phyloP scores from a whole-genome alignment of 2,113 vertebrate genomes.

The Hippocampus zosterae region DNA sequence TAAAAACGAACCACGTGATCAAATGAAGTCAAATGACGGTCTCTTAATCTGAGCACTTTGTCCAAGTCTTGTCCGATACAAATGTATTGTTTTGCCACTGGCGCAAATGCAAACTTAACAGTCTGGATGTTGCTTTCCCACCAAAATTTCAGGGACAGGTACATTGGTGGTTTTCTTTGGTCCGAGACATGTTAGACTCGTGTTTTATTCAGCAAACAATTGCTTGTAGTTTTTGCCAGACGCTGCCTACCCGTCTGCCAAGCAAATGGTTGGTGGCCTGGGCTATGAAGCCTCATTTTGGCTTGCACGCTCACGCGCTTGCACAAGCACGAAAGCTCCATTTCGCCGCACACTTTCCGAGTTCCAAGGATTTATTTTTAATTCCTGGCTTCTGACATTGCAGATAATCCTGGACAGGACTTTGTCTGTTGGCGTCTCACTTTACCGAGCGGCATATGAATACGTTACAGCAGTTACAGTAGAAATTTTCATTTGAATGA shows the following conservation, averaged over 20 bases:
- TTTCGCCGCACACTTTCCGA: background rate
- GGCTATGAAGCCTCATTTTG: background rate
- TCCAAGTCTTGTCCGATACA: background rate
- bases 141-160: background rate
- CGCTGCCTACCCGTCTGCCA: background rate
- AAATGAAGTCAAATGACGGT: background rate
- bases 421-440: constrained; percentile 4
- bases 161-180: background rate
- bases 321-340: background rate
- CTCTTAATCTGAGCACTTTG: too few relatives aligned
- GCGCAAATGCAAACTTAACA: background rate
- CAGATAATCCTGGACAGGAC: background rate
- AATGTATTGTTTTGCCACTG: background rate
- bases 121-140: background rate
- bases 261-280: background rate
- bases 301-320: background rate
- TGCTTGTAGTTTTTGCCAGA: background rate
- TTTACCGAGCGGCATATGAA: background rate
- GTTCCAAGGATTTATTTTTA: constrained; percentile 5
- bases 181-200: background rate
- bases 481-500: background rate
- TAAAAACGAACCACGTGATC: too few relatives aligned
- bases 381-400: background rate
- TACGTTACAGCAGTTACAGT: background rate
- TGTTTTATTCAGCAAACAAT: background rate